Percentiles rank a stretch among this genome's conserved stretches.
These are phyloP conservation scores for Acanthacorydalis orientalis DNA, from an alignment of 2,888 invertebrate species.

Conservation along the genomic window DNA sequence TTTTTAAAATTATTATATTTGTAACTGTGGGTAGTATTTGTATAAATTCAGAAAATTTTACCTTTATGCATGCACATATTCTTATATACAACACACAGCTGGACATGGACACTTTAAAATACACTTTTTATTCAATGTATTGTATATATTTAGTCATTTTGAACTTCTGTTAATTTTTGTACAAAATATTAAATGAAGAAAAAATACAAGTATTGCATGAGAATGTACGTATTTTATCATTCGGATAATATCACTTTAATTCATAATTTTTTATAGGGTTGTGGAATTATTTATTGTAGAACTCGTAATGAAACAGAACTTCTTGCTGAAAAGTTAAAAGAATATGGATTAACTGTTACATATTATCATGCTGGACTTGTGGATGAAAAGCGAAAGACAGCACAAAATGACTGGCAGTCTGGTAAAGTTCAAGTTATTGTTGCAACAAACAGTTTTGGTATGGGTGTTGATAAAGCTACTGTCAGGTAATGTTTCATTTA, in stretches of 20 bases:
- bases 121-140: too few relatives aligned
- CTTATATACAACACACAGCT: too few relatives aligned
- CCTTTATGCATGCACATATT: too few relatives aligned
- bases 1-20: too few relatives aligned
- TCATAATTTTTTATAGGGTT: constrained; percentile 26
- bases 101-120: too few relatives aligned
- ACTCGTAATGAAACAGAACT: constrained; percentile 82
- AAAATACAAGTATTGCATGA: constrained; percentile 14
- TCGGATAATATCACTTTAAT: constrained; percentile 1
- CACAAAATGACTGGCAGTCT: constrained; percentile 84
- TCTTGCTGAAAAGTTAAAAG: constrained; percentile 57
- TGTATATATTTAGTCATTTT: too few relatives aligned
- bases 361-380: constrained; percentile 86
- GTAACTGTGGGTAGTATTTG: too few relatives aligned
- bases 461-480: constrained; percentile 95
- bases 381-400: constrained; percentile 50
- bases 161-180: neutral
- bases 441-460: constrained; percentile 97
- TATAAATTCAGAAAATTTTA: too few relatives aligned
- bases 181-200: neutral
- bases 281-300: constrained; percentile 90
- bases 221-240: constrained; percentile 23
- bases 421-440: constrained; percentile 81
- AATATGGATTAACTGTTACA: constrained; percentile 54
- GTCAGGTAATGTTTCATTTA: constrained; percentile 42